phyloP scores from a whole-genome alignment of 2,113 vertebrate genomes.

The Psilopogon haemacephalus region DNA sequence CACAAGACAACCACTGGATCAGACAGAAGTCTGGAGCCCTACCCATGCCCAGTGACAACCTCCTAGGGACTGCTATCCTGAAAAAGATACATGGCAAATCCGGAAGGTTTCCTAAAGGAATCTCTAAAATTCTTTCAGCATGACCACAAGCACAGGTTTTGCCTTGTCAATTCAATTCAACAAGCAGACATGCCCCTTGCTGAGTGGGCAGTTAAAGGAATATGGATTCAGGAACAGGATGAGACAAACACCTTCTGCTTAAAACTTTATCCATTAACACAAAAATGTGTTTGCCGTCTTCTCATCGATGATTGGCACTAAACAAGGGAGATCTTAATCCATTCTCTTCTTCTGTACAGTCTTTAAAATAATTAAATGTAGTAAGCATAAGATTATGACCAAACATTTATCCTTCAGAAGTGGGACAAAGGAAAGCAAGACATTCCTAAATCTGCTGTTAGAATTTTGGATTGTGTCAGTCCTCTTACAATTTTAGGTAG shows the following conservation, averaged over 20 bases:
- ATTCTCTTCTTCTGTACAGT: neutral
- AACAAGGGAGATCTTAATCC: neutral
- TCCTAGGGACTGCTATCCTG: fast-evolving
- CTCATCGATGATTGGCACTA: slow-evolving; percentile 12
- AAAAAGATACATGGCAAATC: neutral
- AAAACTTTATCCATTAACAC: slow-evolving; percentile 17
- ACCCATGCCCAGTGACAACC: fast-evolving
- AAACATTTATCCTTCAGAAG: neutral
- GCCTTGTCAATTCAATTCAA: neutral
- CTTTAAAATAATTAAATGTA: neutral
- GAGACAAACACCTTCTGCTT: neutral
- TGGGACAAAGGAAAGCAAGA: neutral
- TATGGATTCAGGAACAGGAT: neutral
- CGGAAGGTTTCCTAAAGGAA: neutral
- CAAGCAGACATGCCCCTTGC: neutral
- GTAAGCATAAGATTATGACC: neutral
- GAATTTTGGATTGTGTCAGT: neutral
- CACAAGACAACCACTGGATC: neutral
- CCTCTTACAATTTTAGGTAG: neutral
- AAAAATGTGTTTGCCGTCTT: neutral
- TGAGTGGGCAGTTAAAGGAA: slow-evolving; percentile 1
- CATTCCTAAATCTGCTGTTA: neutral
- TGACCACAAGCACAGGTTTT: neutral
- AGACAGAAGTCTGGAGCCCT: neutral
- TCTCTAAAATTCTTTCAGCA: neutral